These are phyloP conservation scores for Polydrusus pterygomalis DNA, from an alignment of 2,888 invertebrate species.

Conservation along the genomic window DNA sequence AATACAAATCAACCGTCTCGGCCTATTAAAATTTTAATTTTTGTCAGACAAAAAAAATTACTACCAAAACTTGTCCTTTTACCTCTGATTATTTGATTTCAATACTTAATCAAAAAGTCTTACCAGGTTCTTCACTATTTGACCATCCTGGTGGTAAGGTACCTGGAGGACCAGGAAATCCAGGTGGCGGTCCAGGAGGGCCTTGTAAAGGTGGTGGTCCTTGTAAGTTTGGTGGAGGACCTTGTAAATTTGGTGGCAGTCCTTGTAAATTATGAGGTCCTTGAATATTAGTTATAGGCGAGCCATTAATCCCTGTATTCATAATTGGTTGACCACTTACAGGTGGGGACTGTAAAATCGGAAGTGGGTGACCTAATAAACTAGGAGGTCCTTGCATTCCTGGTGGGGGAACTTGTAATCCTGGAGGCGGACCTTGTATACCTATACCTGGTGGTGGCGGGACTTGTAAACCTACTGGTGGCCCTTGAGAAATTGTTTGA, in stretches of 20 bases:
- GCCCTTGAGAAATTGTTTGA: slow-evolving; percentile 12
- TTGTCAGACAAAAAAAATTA: too few species aligned
- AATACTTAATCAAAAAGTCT: neutral
- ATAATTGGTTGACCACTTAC: slow-evolving; percentile 24
- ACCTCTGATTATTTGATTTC: too few species aligned
- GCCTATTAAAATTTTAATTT: too few species aligned
- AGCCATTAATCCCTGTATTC: neutral
- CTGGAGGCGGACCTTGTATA: slow-evolving; percentile 23
- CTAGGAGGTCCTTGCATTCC: slow-evolving; percentile 17
- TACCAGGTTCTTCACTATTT: slow-evolving; percentile 25
- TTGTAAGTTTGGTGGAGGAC: neutral
- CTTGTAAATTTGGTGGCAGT: slow-evolving; percentile 20
- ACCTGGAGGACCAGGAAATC: slow-evolving; percentile 19
- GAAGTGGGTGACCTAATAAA: slow-evolving; percentile 21
- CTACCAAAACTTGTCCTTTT: too few species aligned
- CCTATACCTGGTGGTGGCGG: neutral
- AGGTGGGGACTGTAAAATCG: neutral
- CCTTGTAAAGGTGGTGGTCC: slow-evolving; percentile 30
- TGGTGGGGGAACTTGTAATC: neutral
- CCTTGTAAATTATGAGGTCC: slow-evolving; percentile 22
- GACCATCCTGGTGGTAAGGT: slow-evolving; percentile 24
- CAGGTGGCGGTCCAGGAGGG: slow-evolving; percentile 20
- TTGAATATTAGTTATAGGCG: slow-evolving; percentile 8
- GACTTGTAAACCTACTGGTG: neutral
- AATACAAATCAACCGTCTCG: too few species aligned